Conservation (phyloP, 2,888 invertebrate genomes). For the Troides oblongomaculatus region DNA sequence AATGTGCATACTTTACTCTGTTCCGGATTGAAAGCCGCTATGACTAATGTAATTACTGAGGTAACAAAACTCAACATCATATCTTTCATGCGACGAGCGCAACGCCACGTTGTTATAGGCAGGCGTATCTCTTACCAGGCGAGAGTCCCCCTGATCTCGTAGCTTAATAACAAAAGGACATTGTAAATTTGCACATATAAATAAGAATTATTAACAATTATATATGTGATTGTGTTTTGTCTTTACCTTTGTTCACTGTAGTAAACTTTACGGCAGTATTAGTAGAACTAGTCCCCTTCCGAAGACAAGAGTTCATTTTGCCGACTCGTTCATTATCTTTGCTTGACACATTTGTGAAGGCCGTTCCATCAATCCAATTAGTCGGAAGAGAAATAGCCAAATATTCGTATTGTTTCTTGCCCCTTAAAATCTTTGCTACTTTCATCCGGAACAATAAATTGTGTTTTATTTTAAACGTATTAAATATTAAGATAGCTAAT, state of each 20-base stretch:
- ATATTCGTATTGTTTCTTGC: conserved; percentile 32
- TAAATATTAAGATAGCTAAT: not conserved
- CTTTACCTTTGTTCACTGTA: not conserved
- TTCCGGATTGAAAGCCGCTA: too few species aligned
- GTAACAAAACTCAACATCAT: too few species aligned
- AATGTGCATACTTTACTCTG: too few species aligned
- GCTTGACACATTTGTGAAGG: conserved; percentile 62
- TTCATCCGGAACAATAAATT: not conserved
- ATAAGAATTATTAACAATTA: too few species aligned
- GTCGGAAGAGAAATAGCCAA: conserved; percentile 53
- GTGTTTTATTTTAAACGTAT: not conserved
- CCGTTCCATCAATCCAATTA: conserved; percentile 72
- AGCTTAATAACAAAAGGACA: too few species aligned
- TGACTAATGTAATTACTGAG: too few species aligned
- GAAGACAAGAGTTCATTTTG: conserved; percentile 55
- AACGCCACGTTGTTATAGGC: too few species aligned
- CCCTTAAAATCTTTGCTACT: not conserved
- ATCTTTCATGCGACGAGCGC: too few species aligned
- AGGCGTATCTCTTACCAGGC: too few species aligned
- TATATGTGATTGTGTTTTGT: not conserved
- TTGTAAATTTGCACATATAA: too few species aligned
- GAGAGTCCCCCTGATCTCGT: too few species aligned
- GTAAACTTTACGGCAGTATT: not conserved
- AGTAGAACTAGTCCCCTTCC: conserved; percentile 40
- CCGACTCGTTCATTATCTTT: conserved; percentile 63